Conservation (phyloP, 2,797 vertebrate species). For the Peromyscus aztecus region DNA sequence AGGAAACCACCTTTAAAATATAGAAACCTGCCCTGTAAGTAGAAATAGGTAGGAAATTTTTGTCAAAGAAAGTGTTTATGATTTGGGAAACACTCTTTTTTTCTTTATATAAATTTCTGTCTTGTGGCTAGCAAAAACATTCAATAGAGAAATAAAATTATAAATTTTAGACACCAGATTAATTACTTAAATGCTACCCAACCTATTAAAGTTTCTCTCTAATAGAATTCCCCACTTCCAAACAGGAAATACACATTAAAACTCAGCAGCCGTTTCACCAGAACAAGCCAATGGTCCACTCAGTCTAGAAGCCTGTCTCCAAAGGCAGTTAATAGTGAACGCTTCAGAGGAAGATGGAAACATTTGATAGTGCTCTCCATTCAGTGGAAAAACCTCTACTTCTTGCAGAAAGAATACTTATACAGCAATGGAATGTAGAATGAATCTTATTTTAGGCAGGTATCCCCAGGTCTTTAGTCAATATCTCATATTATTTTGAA, state of each 20-base stretch:
- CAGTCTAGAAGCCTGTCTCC: constrained; percentile 43
- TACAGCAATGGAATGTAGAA: constrained; percentile 41
- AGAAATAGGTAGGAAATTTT: background rate
- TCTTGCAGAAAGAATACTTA: constrained; percentile 41
- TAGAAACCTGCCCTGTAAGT: background rate
- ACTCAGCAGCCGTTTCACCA: constrained; percentile 24
- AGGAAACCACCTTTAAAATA: background rate
- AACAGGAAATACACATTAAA: constrained; percentile 60
- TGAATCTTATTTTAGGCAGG: constrained; percentile 57
- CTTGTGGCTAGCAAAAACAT: constrained; percentile 44
- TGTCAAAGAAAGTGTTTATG: constrained; percentile 9
- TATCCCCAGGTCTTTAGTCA: constrained; percentile 51
- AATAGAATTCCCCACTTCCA: background rate
- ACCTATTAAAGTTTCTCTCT: constrained; percentile 50
- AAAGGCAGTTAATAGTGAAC: constrained; percentile 62
- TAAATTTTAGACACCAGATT: background rate
- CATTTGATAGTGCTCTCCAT: constrained; percentile 54
- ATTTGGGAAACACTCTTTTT: background rate
- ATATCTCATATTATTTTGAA: constrained; percentile 58
- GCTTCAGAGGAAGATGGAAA: constrained; percentile 69
- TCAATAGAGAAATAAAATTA: constrained; percentile 21
- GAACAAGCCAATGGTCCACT: constrained; percentile 57
- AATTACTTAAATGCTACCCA: background rate
- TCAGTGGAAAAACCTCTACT: constrained; percentile 34
- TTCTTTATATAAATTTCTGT: background rate